Evolutionary conservation across 2,113 vertebrate species (phyloP).

Genomic region (Pica pica): DNA sequence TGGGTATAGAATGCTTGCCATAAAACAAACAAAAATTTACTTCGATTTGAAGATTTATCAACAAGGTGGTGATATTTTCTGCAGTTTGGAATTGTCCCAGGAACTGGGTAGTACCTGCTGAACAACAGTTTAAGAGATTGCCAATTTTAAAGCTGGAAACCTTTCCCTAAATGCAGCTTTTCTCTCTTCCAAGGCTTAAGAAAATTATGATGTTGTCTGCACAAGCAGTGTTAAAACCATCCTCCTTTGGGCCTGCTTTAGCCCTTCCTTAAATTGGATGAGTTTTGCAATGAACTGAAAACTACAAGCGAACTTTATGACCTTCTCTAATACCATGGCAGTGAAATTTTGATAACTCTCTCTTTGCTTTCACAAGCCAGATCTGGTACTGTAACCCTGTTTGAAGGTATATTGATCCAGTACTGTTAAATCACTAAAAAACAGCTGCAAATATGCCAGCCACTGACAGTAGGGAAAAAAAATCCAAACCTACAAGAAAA

Average conservation of each 20-base stretch:
- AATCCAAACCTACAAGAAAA: neutral
- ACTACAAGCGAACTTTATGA: neutral
- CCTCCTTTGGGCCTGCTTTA: neutral
- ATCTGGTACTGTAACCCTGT: neutral
- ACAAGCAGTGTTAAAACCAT: neutral
- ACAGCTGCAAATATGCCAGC: slow-evolving; percentile 33
- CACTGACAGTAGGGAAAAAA: neutral
- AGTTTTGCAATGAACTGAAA: neutral
- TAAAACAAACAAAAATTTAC: neutral
- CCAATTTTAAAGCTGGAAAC: neutral
- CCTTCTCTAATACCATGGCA: neutral
- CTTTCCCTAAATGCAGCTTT: neutral
- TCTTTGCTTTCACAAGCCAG: neutral
- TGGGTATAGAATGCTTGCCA: neutral
- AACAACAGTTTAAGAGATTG: neutral
- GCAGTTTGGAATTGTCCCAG: neutral
- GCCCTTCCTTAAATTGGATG: neutral
- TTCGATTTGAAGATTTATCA: neutral
- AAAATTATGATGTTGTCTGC: rapidly evolving
- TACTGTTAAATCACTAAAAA: slow-evolving; percentile 23
- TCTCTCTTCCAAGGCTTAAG: neutral
- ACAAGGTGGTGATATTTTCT: neutral
- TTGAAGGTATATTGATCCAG: slow-evolving; percentile 8
- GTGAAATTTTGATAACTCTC: neutral
- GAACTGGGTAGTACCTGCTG: neutral